Conservation (phyloP, 2,113 vertebrate genomes). For the Nettapus auritus region DNA sequence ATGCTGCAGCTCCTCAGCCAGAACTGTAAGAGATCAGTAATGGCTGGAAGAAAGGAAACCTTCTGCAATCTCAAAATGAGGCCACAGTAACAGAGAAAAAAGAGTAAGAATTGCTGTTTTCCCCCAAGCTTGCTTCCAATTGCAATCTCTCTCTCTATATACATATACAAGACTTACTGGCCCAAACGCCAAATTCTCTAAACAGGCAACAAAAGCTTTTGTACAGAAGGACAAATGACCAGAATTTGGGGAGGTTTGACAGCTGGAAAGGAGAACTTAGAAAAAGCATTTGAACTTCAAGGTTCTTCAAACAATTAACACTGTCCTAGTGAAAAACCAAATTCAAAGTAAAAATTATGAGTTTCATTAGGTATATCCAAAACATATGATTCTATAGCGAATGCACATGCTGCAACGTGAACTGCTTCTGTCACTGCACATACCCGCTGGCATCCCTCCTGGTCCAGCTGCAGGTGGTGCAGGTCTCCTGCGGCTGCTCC, state of each 20-base stretch:
- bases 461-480: not conserved
- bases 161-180: not conserved
- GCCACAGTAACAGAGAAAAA: not conserved
- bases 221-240: not conserved
- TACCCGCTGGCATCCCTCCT: fast-evolving
- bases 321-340: not conserved
- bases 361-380: fast-evolving
- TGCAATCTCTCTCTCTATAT: fast-evolving
- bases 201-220: not conserved
- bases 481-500: too few species aligned
- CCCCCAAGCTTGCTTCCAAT: not conserved
- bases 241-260: not conserved
- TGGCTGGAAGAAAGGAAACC: not conserved
- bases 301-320: not conserved
- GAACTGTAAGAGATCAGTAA: not conserved
- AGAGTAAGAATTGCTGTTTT: not conserved
- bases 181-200: not conserved
- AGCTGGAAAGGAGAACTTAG: not conserved
- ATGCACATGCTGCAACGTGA: fast-evolving
- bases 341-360: not conserved
- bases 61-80: not conserved
- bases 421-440: fast-evolving
- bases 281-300: not conserved
- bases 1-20: not conserved
- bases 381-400: fast-evolving